phyloP scores from a whole-genome alignment of 2,888 invertebrate species.

The Germaria angustata region DNA sequence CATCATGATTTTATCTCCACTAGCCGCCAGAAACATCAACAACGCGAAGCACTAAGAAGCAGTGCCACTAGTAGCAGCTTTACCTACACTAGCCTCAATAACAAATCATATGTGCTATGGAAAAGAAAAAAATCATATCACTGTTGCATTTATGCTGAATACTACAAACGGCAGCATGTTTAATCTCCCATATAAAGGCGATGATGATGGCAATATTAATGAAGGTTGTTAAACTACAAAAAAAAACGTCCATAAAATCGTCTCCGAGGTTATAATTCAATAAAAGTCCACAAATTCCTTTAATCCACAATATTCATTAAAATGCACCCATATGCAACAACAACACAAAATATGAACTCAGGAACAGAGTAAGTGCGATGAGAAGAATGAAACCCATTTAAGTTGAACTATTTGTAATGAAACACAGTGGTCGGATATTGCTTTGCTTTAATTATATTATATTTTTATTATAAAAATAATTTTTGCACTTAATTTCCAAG shows the following conservation, averaged over 20 bases:
- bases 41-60: slow-evolving; percentile 10
- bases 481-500: too few species aligned
- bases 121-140: slow-evolving; percentile 8
- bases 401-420: too few species aligned
- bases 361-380: background rate
- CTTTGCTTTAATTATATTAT: too few species aligned
- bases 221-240: slow-evolving; percentile 12
- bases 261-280: slow-evolving; percentile 78
- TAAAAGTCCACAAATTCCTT: slow-evolving; percentile 80
- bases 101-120: slow-evolving; percentile 11
- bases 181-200: background rate
- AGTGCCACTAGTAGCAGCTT: slow-evolving; percentile 14
- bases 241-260: slow-evolving; percentile 45
- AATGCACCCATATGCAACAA: slow-evolving; percentile 69
- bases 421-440: background rate
- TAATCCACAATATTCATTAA: slow-evolving; percentile 80
- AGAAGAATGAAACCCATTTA: background rate
- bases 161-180: slow-evolving; percentile 14
- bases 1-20: slow-evolving; percentile 21
- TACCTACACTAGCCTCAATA: background rate
- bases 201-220: slow-evolving; percentile 18
- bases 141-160: slow-evolving; percentile 40
- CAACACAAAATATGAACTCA: slow-evolving; percentile 1
- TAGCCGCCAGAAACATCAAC: slow-evolving; percentile 25
- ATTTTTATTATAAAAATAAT: too few species aligned